A percentile compares a stretch with the other conserved stretches of the same genome.
Evolutionary conservation across 2,888 invertebrate species (phyloP).

Genomic region (Macrosiphum euphorbiae): DNA sequence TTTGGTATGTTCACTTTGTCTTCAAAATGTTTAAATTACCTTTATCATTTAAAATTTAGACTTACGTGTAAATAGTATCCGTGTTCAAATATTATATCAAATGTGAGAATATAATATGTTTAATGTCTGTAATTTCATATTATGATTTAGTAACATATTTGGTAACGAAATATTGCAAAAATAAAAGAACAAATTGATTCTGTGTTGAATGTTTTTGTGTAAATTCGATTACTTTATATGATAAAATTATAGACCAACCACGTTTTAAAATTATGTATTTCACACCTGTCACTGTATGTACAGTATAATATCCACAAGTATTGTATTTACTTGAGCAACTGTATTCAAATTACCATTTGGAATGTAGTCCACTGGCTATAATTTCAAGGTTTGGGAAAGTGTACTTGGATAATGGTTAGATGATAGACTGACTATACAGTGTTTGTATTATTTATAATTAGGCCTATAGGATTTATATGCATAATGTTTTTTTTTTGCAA

Average conservation of each 20-base stretch:
- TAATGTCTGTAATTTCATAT: background rate
- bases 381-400: slow-evolving; percentile 57
- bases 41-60: background rate
- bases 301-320: slow-evolving; percentile 13
- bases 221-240: slow-evolving; percentile 32
- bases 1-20: background rate
- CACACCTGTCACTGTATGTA: slow-evolving; percentile 49
- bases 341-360: slow-evolving; percentile 42
- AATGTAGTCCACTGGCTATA: slow-evolving; percentile 48
- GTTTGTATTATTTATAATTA: slow-evolving; percentile 23
- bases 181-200: slow-evolving; percentile 39
- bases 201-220: slow-evolving; percentile 29
- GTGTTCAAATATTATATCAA: background rate
- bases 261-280: slow-evolving; percentile 41
- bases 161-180: slow-evolving; percentile 49
- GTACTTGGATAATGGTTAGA: background rate
- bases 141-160: slow-evolving; percentile 44
- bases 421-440: background rate
- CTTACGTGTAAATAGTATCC: background rate
- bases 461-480: background rate
- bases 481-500: background rate
- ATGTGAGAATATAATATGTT: background rate
- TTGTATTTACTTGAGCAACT: slow-evolving; percentile 53
- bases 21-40: background rate
- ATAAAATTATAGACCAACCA: background rate